Conservation (phyloP, 2,797 vertebrate genomes). For the Chloroceryle amazona region DNA sequence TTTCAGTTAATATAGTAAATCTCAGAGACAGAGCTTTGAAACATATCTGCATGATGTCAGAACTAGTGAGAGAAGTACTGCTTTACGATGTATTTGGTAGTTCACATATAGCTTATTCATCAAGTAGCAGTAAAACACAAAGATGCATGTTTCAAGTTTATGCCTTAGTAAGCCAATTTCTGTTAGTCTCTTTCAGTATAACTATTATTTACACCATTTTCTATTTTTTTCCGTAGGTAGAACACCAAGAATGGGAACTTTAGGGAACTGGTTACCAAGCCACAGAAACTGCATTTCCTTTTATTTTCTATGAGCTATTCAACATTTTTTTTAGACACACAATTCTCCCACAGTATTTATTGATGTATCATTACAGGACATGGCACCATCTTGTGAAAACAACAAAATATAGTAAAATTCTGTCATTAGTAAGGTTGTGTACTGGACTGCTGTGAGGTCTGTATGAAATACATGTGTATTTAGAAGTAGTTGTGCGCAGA, state of each 20-base stretch:
- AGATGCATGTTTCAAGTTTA: neutral
- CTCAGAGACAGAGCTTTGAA: constrained; percentile 36
- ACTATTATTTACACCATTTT: neutral
- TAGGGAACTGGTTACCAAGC: neutral
- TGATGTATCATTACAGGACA: neutral
- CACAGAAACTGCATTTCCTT: neutral
- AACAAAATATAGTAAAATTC: neutral
- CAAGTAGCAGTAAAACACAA: neutral
- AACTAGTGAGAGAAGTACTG: neutral
- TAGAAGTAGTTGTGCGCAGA: neutral
- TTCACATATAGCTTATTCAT: neutral
- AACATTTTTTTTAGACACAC: neutral
- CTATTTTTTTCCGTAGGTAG: neutral
- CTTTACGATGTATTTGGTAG: neutral
- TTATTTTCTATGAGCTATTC: neutral
- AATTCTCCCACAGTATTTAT: neutral
- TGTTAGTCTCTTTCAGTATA: neutral
- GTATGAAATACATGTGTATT: neutral
- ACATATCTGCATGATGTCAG: constrained; percentile 24
- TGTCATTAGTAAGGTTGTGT: neutral
- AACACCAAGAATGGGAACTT: neutral
- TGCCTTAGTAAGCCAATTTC: neutral
- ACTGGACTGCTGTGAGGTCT: neutral
- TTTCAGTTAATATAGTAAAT: constrained; percentile 49
- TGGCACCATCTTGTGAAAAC: neutral